These are phyloP conservation scores for Oscarella lobularis DNA, from an alignment of 37 sponge, comb jelly and placozoan species.

Conservation along the genomic window DNA sequence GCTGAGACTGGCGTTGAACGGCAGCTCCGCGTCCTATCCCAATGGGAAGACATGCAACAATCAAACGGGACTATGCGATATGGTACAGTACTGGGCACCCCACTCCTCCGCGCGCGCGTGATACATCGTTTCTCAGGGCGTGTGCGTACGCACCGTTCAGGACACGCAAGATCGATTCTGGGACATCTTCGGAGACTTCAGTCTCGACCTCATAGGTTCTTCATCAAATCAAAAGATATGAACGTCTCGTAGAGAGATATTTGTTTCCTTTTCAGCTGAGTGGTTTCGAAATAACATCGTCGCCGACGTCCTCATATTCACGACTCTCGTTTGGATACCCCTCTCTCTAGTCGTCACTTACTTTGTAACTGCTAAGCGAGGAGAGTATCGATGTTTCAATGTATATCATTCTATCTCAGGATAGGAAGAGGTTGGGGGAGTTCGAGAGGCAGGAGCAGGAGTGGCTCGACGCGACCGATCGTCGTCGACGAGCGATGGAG, in stretches of 20 bases:
- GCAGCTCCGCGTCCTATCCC: too few species aligned
- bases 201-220: not conserved
- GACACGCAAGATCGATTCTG: not conserved
- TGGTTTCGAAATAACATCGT: slow-evolving; percentile 6
- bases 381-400: too few species aligned
- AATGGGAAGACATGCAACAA: too few species aligned
- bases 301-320: not conserved
- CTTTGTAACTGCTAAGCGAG: too few species aligned
- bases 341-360: not conserved
- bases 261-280: slow-evolving; percentile 4
- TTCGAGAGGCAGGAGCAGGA: not conserved
- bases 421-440: not conserved
- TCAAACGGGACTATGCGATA: too few species aligned
- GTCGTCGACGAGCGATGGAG: too few species aligned
- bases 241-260: too few species aligned
- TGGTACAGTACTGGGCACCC: too few species aligned
- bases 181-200: not conserved
- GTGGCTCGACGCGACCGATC: not conserved
- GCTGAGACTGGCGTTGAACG: too few species aligned
- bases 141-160: not conserved
- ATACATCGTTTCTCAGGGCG: too few species aligned
- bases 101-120: too few species aligned
- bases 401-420: not conserved
- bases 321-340: not conserved
- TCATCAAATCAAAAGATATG: too few species aligned